These are phyloP conservation scores for Yoshiicerus persimilis DNA, from an alignment of 1,140 invertebrate genomes.

Conservation along the genomic window DNA sequence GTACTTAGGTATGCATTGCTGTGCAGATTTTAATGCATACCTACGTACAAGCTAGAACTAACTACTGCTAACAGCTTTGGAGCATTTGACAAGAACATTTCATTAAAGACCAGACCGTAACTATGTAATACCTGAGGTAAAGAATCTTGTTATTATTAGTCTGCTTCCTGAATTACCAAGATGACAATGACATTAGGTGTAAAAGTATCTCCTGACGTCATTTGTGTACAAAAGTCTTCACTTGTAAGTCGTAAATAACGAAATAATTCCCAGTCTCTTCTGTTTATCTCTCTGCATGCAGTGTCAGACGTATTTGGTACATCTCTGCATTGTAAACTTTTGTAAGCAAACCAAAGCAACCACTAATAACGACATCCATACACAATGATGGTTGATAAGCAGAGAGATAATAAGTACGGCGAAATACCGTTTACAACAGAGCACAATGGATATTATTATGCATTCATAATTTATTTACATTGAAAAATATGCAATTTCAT, in stretches of 20 bases:
- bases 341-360: not conserved
- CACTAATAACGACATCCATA: not conserved
- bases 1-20: no score
- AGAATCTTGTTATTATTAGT: not conserved
- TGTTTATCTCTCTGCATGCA: not conserved
- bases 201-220: not conserved
- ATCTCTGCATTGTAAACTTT: not conserved
- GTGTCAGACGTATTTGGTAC: not conserved
- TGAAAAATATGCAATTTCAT: constrained; percentile 7
- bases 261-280: not conserved
- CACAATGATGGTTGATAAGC: not conserved
- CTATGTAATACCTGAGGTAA: not conserved
- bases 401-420: not conserved
- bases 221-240: not conserved
- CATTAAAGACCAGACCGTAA: not conserved
- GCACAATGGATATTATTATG: not conserved
- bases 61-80: not conserved
- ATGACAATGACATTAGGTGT: not conserved
- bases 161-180: not conserved
- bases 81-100: not conserved
- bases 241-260: not conserved
- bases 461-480: not conserved
- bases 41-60: no score
- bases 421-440: not conserved
- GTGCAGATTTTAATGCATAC: not conserved